Conservation (phyloP, 1,140 invertebrate species). For the Drosophila triauraria region DNA sequence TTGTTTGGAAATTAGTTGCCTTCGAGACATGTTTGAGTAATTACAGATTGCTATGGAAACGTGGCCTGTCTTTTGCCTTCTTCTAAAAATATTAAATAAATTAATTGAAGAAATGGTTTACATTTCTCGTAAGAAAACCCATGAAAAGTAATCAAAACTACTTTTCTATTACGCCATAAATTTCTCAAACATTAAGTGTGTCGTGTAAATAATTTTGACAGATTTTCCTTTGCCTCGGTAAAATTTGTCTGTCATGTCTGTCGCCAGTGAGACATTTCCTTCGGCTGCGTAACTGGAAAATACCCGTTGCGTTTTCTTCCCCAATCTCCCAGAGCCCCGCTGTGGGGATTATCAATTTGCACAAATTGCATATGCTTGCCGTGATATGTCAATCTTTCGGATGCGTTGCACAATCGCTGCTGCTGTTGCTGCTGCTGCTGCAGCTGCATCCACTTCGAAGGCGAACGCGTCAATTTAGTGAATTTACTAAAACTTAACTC, state of each 20-base stretch:
- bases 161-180: background rate
- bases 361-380: slow-evolving; percentile 27
- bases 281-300: slow-evolving; percentile 19
- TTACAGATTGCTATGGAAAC: background rate
- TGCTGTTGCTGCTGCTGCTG: slow-evolving; percentile 12
- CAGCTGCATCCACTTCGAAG: slow-evolving; percentile 36
- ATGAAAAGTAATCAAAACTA: no score
- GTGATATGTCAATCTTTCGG: slow-evolving; percentile 29
- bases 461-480: slow-evolving; percentile 52
- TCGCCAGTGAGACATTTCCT: slow-evolving; percentile 6
- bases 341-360: slow-evolving; percentile 25
- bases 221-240: background rate
- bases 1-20: background rate
- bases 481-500: background rate
- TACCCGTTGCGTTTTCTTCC: background rate
- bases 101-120: no score
- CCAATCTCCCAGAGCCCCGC: background rate
- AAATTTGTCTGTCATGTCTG: slow-evolving; percentile 5
- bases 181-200: background rate
- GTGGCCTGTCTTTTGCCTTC: background rate
- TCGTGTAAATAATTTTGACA: slow-evolving; percentile 3
- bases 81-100: no score
- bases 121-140: no score
- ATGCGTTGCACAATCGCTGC: slow-evolving; percentile 40
- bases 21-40: background rate